Percentiles rank a stretch among this genome's conserved stretches.
Conservation (phyloP, 1,140 invertebrate species). For the Muscidifurax raptorellus region DNA sequence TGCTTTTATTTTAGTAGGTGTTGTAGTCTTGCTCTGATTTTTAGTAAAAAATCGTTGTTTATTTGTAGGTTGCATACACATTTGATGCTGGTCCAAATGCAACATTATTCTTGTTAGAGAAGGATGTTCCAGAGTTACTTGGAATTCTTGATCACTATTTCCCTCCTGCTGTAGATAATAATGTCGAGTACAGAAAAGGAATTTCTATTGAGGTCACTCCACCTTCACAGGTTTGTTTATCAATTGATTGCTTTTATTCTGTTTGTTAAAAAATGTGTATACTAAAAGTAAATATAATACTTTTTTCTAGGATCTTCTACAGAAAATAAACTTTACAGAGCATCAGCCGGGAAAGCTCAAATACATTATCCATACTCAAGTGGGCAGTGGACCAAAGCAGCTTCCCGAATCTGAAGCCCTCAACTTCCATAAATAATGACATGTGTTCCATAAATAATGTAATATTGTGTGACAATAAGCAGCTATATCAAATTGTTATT, state of each 20-base stretch:
- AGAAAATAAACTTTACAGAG: slow-evolving; percentile 70
- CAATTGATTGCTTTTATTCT: not conserved
- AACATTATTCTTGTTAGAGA: slow-evolving; percentile 90
- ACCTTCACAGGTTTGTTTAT: slow-evolving; percentile 61
- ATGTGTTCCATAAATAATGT: no score
- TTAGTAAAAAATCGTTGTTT: not conserved
- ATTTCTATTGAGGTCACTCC: slow-evolving; percentile 66
- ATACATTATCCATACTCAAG: slow-evolving; percentile 89
- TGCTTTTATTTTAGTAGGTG: slow-evolving; percentile 39
- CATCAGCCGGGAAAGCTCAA: slow-evolving; percentile 80
- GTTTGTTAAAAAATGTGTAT: not conserved
- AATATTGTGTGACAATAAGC: not conserved
- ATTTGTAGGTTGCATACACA: slow-evolving; percentile 89
- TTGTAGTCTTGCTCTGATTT: slow-evolving; percentile 12
- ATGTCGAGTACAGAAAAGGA: slow-evolving; percentile 78
- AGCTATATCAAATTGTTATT: not conserved
- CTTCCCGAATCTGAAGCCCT: slow-evolving; percentile 67
- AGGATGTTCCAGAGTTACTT: slow-evolving; percentile 83
- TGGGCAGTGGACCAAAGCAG: slow-evolving; percentile 82
- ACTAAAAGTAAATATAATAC: slow-evolving; percentile 1
- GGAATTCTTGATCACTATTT: slow-evolving; percentile 83
- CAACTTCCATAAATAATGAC: not conserved
- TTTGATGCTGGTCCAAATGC: slow-evolving; percentile 99
- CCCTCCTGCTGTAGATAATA: slow-evolving; percentile 75
- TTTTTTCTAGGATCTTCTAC: slow-evolving; percentile 70